phyloP scores from a whole-genome alignment of 1,140 invertebrate species.

The Oreohelix idahoensis region DNA sequence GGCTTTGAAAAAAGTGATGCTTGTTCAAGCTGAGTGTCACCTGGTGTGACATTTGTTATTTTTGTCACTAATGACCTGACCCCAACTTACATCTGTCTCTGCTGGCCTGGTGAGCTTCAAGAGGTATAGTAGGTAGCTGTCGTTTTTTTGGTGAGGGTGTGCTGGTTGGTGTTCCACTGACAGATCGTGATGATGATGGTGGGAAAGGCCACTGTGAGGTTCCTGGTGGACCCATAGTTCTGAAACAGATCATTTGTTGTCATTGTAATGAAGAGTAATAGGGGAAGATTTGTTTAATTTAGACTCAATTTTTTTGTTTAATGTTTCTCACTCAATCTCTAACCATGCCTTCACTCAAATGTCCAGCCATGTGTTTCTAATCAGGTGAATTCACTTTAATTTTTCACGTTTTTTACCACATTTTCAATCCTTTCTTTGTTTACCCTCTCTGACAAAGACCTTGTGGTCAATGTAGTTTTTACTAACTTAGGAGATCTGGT shows the following conservation, averaged over 20 bases:
- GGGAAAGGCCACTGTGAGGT: constrained; percentile 63
- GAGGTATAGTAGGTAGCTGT: constrained; percentile 92
- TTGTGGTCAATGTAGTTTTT: too few relatives aligned
- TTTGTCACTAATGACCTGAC: not conserved
- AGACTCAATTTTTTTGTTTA: too few relatives aligned
- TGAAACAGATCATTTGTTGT: not conserved
- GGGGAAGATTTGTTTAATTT: too few relatives aligned
- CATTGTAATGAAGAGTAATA: too few relatives aligned
- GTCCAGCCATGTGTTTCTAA: too few relatives aligned
- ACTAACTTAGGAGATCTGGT: too few relatives aligned
- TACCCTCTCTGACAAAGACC: too few relatives aligned
- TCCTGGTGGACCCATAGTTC: constrained; percentile 12
- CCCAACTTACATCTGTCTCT: constrained; percentile 64
- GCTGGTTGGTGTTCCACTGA: constrained; percentile 91
- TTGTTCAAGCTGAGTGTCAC: not conserved
- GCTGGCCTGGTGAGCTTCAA: constrained; percentile 67
- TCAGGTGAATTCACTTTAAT: too few relatives aligned
- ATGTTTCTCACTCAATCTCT: too few relatives aligned
- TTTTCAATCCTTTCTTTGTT: too few relatives aligned
- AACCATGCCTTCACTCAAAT: too few relatives aligned
- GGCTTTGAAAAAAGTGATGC: not conserved
- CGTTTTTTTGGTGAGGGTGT: constrained; percentile 90
- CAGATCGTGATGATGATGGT: constrained; percentile 78
- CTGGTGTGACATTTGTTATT: not conserved
- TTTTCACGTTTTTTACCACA: too few relatives aligned